Conservation (phyloP, 2,888 invertebrate species). For the Andrena fulva region DNA sequence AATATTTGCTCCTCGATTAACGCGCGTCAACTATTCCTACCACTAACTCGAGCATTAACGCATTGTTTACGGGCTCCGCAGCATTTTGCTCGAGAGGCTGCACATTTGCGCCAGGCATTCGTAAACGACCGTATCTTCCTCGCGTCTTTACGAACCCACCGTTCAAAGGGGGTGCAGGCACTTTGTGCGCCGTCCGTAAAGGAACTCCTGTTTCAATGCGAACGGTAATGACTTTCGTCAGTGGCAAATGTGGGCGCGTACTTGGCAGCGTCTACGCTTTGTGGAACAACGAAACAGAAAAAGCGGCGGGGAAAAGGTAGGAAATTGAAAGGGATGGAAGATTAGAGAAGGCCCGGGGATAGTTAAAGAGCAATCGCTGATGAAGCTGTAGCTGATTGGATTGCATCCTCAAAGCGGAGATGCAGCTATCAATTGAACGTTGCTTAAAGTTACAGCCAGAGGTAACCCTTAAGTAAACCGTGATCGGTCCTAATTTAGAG, state of each 20-base stretch:
- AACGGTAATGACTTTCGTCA: slow-evolving; percentile 21
- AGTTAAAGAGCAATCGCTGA: slow-evolving; percentile 38
- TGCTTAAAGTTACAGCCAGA: slow-evolving; percentile 33
- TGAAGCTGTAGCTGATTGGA: slow-evolving; percentile 50
- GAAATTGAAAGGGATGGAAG: slow-evolving; percentile 37
- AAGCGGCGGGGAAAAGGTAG: slow-evolving; percentile 1
- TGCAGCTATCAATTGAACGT: slow-evolving; percentile 50
- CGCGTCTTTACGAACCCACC: not conserved
- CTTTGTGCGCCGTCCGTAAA: slow-evolving; percentile 1
- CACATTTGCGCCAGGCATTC: not conserved
- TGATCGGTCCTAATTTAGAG: slow-evolving; percentile 37
- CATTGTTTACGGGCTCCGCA: not conserved
- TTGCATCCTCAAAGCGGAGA: slow-evolving; percentile 38
- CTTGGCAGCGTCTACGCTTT: not conserved
- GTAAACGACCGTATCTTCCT: not conserved
- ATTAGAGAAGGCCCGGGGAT: slow-evolving; percentile 24
- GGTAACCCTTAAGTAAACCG: slow-evolving; percentile 29
- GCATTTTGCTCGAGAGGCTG: not conserved
- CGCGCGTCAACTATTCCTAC: not conserved
- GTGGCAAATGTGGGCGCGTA: slow-evolving; percentile 1
- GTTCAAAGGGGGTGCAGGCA: slow-evolving; percentile 11
- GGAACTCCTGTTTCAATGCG: slow-evolving; percentile 17
- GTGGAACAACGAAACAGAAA: not conserved
- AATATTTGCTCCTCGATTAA: not conserved
- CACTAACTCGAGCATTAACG: not conserved